Base-by-base conservation (phyloP, 2,113 vertebrate genomes). In the Spermophilus dauricus region DNA sequence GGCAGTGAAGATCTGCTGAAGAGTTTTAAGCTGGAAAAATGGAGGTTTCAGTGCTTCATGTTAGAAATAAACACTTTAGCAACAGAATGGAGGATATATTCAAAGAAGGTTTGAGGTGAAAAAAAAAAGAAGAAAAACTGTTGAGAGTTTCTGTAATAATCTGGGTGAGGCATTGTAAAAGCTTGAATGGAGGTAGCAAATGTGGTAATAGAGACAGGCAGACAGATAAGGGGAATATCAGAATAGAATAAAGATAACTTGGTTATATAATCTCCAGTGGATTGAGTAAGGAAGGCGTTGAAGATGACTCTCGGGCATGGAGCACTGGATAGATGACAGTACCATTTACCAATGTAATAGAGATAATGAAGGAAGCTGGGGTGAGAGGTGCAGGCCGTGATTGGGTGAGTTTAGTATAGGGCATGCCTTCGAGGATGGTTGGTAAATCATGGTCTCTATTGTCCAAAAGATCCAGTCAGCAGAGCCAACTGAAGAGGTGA, bases 31-130 rank as follows among this genome's bases (percentile, higher is more conserved):
- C 12, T 72, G 30, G 10, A n/a, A 92, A 95, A 94, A 37, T 77
- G 32, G n/a, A 56, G 22, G 48, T 81, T 94, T 81, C 72, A 89
- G 0, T 51, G 45, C 88, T 95, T 82, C 26, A 17, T 61, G 73
- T 94, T 88, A 92, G 73, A 91, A 92, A 89, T 70, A 92, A 69
- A 58, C 17, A 51, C 45, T 77, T 94, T 69, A 73, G 82, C 20
- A 76, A 16, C 42, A 91, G 30, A 95, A 39, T 75, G 83, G 69
- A 91, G 58, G 42, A 16, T 80, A 8, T 32, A 63, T 97, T 85
- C 45, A 87, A 85, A 53, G 51, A 87, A 95, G 34, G 11, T 48
- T 91, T 95, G 86, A 82, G 53, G 51, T 48, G 58, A 89, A 39
- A 91, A 69, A 24, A 86, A 82, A 95, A 42, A 45, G 53, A 78